Conservation (phyloP, 1,140 invertebrate species). For the Drosophila persimilis region DNA sequence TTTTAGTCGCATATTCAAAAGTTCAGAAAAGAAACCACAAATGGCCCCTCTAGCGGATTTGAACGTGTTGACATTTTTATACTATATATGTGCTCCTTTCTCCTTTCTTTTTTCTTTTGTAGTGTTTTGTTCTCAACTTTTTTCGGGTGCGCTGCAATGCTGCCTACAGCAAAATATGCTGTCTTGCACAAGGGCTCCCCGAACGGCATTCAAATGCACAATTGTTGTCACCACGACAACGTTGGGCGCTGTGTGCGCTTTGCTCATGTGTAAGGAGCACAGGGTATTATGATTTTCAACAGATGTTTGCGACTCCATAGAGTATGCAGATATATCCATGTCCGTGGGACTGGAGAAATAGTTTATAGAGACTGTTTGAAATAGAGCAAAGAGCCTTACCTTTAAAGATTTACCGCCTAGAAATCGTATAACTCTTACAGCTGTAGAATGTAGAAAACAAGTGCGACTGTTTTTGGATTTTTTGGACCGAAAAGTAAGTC, state of each 20-base stretch:
- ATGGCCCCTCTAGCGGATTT: slow-evolving; percentile 41
- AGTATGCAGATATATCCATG: too few relatives aligned
- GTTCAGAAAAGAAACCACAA: slow-evolving; percentile 31
- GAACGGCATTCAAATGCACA: slow-evolving; percentile 77
- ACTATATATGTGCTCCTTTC: background rate
- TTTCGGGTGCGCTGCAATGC: slow-evolving; percentile 24
- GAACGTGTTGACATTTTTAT: slow-evolving; percentile 57
- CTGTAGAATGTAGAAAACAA: too few relatives aligned
- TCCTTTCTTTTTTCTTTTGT: slow-evolving; percentile 6
- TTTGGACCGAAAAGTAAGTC: too few relatives aligned
- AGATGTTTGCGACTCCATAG: too few relatives aligned
- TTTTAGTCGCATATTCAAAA: slow-evolving; percentile 6
- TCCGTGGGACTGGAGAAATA: too few relatives aligned
- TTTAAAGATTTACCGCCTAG: too few relatives aligned
- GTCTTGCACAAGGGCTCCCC: slow-evolving; percentile 40
- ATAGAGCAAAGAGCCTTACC: too few relatives aligned
- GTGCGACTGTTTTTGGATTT: too few relatives aligned
- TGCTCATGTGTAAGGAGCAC: too few relatives aligned
- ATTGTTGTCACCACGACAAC: slow-evolving; percentile 71
- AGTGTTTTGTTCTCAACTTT: slow-evolving; percentile 38
- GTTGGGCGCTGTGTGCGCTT: slow-evolving; percentile 34
- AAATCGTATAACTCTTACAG: too few relatives aligned
- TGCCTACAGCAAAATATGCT: slow-evolving; percentile 45
- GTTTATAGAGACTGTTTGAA: too few relatives aligned
- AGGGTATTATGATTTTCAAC: too few relatives aligned